Evolutionary conservation across 1,140 invertebrate genomes (phyloP), one percentile per base, ranked within the genome.

Genomic region (Chlorops oryzae): DNA sequence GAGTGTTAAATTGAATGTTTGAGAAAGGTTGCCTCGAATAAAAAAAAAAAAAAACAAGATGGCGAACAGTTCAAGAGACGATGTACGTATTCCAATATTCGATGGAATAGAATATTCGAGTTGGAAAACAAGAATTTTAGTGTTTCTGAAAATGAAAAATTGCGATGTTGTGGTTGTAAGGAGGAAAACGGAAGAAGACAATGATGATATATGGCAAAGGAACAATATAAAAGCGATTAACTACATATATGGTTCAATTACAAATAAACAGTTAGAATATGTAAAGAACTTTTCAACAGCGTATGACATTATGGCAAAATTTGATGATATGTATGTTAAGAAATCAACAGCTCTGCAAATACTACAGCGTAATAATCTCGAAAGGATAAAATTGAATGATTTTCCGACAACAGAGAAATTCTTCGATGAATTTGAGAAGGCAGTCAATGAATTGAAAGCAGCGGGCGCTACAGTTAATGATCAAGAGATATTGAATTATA

Each of bases 401-500:
- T 66, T 28, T 28, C 15, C 3, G 20, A 34, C 61, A 13, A 6
- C 28, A 0, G 20, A 38, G 9, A 22, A 12, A 34, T 68, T 65
- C 48, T 65, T 68, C 42, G 46, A 39, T 52, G 58, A 60, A 22
- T 65, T 69, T 50, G 62, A 69, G 38, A 68, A 59, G 52, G 9
- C 54, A 21, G 46, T 57, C 15, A 63, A 63, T 38, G 55, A 56
- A 35, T 43, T 65, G 32, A 67, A 63, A 56, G n/a, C 7, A 3
- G 61, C 62, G 9, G 61, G 63, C 13, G 59, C 54, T 20, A 50
- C 39, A 35, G 34, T 65, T 25, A 52, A 20, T 4, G 61, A 65
- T 35, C 21, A 58, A 50, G 65, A 68, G 56, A 68, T 63, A 50
- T 17, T 58, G 21, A 50, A 52, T 27, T 66, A 65, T 27, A 59